Base-by-base conservation (phyloP, 2,797 vertebrate genomes). In the Neopelma chrysocephalum region DNA sequence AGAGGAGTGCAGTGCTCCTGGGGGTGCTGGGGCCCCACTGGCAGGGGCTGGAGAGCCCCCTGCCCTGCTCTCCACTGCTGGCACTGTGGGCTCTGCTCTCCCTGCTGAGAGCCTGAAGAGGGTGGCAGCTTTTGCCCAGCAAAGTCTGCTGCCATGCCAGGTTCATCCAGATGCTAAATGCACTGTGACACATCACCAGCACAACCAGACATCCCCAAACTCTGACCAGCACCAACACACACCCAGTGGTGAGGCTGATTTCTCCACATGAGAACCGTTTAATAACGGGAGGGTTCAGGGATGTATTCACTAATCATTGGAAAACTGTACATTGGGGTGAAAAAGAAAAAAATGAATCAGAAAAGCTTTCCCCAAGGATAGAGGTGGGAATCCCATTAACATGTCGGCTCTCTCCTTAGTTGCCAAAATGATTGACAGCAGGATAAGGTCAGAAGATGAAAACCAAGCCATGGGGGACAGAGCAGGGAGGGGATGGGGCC, bases 361-460 rank as follows among this genome's bases (percentile, higher is more conserved):
- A 65, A 90, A 71, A 82, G 38, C 77, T 94, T 94, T 96, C 88
- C 82, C 53, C 56, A 89, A 95, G 94, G 76, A 61, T 43, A 43
- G 72, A 91, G 82, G 77, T 86, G 85, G 80, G 82, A 91, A 93
- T 87, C 60, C 82, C 45, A 50, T 93, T 89, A 92, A 82, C 50
- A 8, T 79, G 88, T 69, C 1, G 8, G 65, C 71, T 89, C 58
- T 72, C 47, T 90, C 68, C 79, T 84, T 79, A 93, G 90, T 94
- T 87, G 54, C 64, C 45, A 56, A 85, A 91, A 80, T 87, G 48
- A 93, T 32, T 92, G 89, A 72, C 86, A 78, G 48, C 34, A 48
- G 82, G 58, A 54, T 70, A 87, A 95, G 84, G 92, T 97, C 91
- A 95, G 71, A 89, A 91, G 89, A 93, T 91, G 91, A 90, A 92